phyloP scores from a whole-genome alignment of 2,113 vertebrate genomes.

The Podilymbus podiceps region DNA sequence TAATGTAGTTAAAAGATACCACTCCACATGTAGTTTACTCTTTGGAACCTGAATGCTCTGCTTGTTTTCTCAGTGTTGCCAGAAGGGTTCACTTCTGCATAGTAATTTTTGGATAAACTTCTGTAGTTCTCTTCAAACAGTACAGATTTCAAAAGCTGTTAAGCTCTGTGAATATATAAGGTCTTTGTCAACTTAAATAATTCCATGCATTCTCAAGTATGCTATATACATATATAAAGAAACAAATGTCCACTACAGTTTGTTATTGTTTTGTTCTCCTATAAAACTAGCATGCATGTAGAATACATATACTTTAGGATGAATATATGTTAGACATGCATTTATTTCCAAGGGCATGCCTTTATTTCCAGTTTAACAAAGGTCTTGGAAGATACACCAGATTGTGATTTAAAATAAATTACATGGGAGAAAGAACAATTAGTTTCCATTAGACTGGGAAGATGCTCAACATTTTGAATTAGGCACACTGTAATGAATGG shows the following conservation, averaged over 20 bases:
- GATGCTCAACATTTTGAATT: not conserved
- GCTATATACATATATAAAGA: too few species aligned
- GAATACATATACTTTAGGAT: not conserved
- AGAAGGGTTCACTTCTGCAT: slow-evolving; percentile 29
- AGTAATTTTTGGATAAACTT: slow-evolving; percentile 33
- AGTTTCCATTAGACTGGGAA: not conserved
- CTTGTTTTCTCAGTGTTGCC: not conserved
- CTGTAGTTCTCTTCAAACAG: not conserved
- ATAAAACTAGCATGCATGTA: not conserved
- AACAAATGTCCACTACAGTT: not conserved
- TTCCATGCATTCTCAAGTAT: not conserved
- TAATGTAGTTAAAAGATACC: slow-evolving; percentile 9
- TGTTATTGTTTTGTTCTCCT: not conserved
- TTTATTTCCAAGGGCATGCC: too few species aligned
- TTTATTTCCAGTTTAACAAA: not conserved
- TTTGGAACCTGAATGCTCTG: not conserved
- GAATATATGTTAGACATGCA: not conserved
- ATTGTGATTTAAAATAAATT: not conserved
- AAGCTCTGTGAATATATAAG: not conserved
- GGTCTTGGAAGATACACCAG: not conserved
- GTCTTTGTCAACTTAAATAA: not conserved
- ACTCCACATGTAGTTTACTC: not conserved
- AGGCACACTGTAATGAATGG: not conserved
- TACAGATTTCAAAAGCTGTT: slow-evolving; percentile 11
- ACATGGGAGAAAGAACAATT: not conserved